phyloP scores from a whole-genome alignment of 1,140 invertebrate genomes.

The Ceratosolen solmsi region DNA sequence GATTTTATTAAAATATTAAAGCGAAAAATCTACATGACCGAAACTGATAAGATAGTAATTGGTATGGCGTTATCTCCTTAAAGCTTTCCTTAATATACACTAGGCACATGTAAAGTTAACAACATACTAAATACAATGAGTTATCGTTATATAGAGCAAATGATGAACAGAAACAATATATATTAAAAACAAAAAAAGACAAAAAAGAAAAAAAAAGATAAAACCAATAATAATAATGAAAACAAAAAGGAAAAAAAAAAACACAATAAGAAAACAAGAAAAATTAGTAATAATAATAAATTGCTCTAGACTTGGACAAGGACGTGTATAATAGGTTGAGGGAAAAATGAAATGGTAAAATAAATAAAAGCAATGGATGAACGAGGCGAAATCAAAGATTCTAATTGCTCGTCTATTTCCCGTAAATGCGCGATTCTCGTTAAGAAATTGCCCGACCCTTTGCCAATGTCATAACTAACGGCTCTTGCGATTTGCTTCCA shows the following conservation, averaged over 20 bases:
- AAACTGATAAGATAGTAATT: background rate
- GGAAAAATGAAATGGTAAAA: background rate
- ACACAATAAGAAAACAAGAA: no score
- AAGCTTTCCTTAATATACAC: background rate
- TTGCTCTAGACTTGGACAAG: no score
- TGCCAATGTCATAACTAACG: background rate
- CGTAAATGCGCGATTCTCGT: background rate
- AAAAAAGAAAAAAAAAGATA: background rate
- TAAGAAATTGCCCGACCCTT: slow-evolving; percentile 1
- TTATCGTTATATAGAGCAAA: background rate
- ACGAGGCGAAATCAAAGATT: no score
- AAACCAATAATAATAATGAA: no score
- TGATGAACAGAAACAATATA: background rate
- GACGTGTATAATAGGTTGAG: background rate
- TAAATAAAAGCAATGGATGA: no score
- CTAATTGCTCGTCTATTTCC: background rate
- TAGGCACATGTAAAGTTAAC: background rate
- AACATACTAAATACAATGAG: background rate
- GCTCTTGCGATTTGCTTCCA: background rate
- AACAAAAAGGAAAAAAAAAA: no score
- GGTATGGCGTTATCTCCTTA: background rate
- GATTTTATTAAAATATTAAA: background rate
- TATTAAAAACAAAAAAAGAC: background rate
- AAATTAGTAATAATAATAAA: no score
- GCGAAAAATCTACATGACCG: background rate